Evolutionary conservation across 2,888 invertebrate genomes (phyloP), one percentile per base, ranked within the genome.

Genomic region (Hololepta plana): DNA sequence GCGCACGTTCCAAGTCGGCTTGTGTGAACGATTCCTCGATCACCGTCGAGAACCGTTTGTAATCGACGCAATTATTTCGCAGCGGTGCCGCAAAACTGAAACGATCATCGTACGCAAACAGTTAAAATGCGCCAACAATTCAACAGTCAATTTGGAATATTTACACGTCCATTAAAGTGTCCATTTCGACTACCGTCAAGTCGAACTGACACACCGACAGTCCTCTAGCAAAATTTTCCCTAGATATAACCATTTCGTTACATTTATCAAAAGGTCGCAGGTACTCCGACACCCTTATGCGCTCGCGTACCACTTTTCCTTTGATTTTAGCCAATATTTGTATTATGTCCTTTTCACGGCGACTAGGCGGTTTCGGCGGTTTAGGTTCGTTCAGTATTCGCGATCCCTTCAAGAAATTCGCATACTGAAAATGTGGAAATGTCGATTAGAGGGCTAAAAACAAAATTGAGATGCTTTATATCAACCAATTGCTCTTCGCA

Each of bases 311-410:
- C 27, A 72, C 66, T 58, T 71, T 72, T 15, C 71, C 70, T 51
- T 79, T 80, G 37, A 75, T 69, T 52, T 74, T 75, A 10, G 77
- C 74, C 27, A 81, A 57, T 33, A 79, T 67, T 38, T 67, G 60
- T 21, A 75, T 67, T 35, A 80, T 72, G 44, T 75, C 67, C 1
- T 62, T 63, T 43, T 75, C 68, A 15, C 59, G 53, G 15, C 49
- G 40, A 11, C 43, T 39, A 0, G 48, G 37, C 28, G 44, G 40
- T 28, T 43, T 41, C 24, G 40, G 40, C 4, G 40, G 33, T 27
- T 40, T 45, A 19, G 50, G 50, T 3, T 43, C 40, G 32, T 57
- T 57, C 1, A 61, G 30, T 30, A 37, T 44, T 24, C 44, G 49
- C 42, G 51, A 53, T 15, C 52, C 48, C 9, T 49, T 41, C 10